These are phyloP conservation scores for Drosophila nigricruria DNA, from an alignment of 2,888 invertebrate genomes.

Conservation along the genomic window DNA sequence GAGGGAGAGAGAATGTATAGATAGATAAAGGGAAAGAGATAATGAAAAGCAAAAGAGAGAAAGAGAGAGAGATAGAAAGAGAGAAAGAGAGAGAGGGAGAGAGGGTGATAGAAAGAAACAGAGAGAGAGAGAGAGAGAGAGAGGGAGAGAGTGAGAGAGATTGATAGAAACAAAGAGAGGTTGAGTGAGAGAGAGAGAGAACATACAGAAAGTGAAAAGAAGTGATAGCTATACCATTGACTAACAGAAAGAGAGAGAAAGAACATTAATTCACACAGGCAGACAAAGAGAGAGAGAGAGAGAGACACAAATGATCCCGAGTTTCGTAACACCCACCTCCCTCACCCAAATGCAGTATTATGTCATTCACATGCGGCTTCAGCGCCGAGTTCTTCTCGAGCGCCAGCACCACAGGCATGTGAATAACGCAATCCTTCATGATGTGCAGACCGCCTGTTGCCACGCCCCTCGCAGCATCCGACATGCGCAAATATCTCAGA, in stretches of 20 bases:
- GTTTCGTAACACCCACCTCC: conserved; percentile 86
- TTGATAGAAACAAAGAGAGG: neutral
- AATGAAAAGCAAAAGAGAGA: neutral
- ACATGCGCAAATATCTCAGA: conserved; percentile 88
- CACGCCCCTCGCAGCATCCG: conserved; percentile 71
- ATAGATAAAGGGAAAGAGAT: neutral
- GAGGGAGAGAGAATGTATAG: neutral
- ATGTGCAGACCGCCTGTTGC: conserved; percentile 88
- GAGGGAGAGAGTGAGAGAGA: neutral
- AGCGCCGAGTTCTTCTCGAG: conserved; percentile 93
- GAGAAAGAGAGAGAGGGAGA: neutral
- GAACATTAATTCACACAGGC: neutral
- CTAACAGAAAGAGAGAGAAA: neutral
- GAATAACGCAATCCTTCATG: conserved; percentile 92
- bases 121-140: neutral
- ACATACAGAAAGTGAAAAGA: no score
- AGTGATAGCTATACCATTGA: no score
- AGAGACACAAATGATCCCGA: neutral
- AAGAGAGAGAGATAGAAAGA: neutral
- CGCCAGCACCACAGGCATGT: conserved; percentile 93
- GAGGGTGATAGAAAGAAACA: neutral
- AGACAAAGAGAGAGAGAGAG: neutral
- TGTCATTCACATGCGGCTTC: conserved; percentile 89
- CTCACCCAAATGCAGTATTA: conserved; percentile 89
- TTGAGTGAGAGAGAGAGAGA: neutral